Percentiles rank a stretch among this genome's conserved stretches.
Conservation (phyloP, 2,888 invertebrate genomes). For the Melitaea athalia region DNA sequence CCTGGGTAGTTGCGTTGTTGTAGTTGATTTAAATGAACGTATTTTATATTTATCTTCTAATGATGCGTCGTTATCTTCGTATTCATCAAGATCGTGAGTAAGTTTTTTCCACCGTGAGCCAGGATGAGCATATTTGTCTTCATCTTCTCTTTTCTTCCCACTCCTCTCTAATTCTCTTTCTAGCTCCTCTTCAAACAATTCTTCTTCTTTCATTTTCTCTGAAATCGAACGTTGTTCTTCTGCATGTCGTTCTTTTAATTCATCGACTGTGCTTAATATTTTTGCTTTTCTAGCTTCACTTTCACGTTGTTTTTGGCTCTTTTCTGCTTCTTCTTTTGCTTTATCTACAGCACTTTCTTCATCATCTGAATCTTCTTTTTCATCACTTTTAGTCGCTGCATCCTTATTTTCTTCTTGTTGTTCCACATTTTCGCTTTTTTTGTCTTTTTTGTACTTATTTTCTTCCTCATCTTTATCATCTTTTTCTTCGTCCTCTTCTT, state of each 20-base stretch:
- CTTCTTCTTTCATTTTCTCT: conserved; percentile 69
- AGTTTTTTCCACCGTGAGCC: conserved; percentile 43
- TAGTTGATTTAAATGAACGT: conserved; percentile 40
- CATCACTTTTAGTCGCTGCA: conserved; percentile 23
- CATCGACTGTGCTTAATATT: conserved; percentile 67
- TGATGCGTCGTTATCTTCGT: conserved; percentile 52
- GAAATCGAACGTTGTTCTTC: conserved; percentile 65
- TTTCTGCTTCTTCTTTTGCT: conserved; percentile 47
- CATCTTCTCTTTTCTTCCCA: conserved; percentile 13
- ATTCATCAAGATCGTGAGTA: conserved; percentile 61
- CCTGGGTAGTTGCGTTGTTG: conserved; percentile 32
- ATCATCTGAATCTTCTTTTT: conserved; percentile 50
- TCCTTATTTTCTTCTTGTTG: conserved; percentile 38
- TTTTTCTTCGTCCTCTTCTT: conserved; percentile 29
- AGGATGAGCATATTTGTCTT: conserved; percentile 53
- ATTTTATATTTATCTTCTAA: conserved; percentile 60
- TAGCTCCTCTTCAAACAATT: conserved; percentile 61
- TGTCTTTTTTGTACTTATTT: conserved; percentile 33
- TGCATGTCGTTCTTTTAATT: conserved; percentile 67
- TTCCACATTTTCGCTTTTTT: conserved; percentile 35
- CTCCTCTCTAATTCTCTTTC: conserved; percentile 50
- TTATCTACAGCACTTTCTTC: conserved; percentile 51
- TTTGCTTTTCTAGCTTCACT: conserved; percentile 65
- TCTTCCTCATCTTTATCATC: conserved; percentile 28
- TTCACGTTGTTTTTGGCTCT: conserved; percentile 57